Conservation (phyloP, 2,888 invertebrate genomes). For the Orthosia cruda region DNA sequence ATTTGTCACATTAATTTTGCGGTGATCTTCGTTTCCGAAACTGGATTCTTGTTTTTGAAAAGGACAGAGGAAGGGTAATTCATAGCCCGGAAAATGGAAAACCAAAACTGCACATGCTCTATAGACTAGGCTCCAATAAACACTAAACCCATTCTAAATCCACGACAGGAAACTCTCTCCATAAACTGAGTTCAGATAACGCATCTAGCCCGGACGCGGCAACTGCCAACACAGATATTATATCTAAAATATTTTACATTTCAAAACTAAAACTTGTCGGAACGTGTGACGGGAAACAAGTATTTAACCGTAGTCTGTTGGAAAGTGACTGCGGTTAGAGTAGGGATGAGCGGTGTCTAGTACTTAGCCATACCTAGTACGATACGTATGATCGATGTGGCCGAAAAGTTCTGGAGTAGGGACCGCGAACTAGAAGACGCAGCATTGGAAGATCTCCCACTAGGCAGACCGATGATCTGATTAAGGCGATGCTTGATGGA, state of each 20-base stretch:
- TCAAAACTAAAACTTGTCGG: conserved; percentile 59
- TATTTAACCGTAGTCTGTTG: conserved; percentile 61
- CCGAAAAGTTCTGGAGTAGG: too few relatives aligned
- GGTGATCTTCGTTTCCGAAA: too few relatives aligned
- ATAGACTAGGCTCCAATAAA: conserved; percentile 7
- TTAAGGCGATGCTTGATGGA: too few relatives aligned
- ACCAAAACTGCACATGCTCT: background rate
- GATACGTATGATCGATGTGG: too few relatives aligned
- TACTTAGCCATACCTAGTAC: background rate
- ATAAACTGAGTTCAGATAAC: conserved; percentile 35
- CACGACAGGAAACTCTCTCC: conserved; percentile 34
- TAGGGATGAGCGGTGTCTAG: conserved; percentile 8
- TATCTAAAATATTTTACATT: conserved; percentile 64
- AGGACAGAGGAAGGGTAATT: background rate
- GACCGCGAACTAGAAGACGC: too few relatives aligned
- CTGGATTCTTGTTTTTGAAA: background rate
- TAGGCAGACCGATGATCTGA: too few relatives aligned
- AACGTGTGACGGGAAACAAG: conserved; percentile 65
- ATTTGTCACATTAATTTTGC: too few relatives aligned
- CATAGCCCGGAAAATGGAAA: background rate
- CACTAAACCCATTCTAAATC: background rate
- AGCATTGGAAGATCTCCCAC: too few relatives aligned
- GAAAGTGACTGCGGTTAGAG: conserved; percentile 40
- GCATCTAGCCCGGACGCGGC: conserved; percentile 28
- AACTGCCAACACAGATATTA: conserved; percentile 46